Percentiles rank a stretch among this genome's conserved stretches.
Conservation (phyloP, 2,888 invertebrate species). For the Mythimna pallens region DNA sequence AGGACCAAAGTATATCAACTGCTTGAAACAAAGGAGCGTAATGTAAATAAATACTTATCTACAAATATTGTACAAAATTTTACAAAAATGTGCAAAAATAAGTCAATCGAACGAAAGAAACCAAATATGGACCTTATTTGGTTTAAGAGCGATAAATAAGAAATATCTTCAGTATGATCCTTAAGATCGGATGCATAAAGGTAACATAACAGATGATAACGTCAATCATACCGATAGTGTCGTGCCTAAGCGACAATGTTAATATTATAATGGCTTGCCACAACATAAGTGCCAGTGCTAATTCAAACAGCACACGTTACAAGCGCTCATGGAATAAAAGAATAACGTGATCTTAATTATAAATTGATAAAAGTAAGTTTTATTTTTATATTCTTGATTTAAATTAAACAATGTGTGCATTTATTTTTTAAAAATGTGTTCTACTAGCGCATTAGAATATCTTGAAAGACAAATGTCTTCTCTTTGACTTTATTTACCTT, state of each 20-base stretch:
- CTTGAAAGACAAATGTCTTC: neutral
- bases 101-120: neutral
- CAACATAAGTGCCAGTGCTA: constrained; percentile 40
- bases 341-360: constrained; percentile 29
- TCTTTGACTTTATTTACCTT: neutral
- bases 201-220: constrained; percentile 51
- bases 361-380: constrained; percentile 39
- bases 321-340: constrained; percentile 41
- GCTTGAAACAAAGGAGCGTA: neutral
- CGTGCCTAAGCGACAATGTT: constrained; percentile 27
- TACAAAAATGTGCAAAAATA: neutral
- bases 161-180: constrained; percentile 14
- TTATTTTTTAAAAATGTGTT: neutral
- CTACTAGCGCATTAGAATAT: no score
- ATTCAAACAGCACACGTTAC: constrained; percentile 32
- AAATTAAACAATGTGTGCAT: no score
- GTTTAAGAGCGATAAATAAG: constrained; percentile 5
- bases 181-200: constrained; percentile 31
- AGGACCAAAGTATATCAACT: neutral
- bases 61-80: neutral
- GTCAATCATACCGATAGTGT: constrained; percentile 62
- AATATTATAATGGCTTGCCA: constrained; percentile 50
- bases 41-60: neutral
- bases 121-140: neutral
- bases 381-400: neutral